Evolutionary conservation across 2,113 vertebrate genomes (phyloP).

Genomic region (Brachyhypopomus occidentalis): DNA sequence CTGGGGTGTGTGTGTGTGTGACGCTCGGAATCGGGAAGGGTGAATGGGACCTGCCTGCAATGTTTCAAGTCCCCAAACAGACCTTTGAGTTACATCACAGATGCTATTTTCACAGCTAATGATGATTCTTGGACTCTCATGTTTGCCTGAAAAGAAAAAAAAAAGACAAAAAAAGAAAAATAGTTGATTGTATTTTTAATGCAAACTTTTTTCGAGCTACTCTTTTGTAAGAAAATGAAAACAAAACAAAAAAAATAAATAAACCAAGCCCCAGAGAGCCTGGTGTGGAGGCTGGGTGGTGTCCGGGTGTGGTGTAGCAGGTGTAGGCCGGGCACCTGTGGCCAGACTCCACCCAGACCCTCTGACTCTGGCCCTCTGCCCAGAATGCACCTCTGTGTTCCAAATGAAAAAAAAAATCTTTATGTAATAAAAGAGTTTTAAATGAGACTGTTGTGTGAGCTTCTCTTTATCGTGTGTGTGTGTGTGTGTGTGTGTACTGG

Average conservation of each 20-base stretch:
- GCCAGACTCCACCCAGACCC: slow-evolving; percentile 50
- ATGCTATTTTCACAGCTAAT: slow-evolving; percentile 77
- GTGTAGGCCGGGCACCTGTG: slow-evolving; percentile 47
- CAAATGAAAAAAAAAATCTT: slow-evolving; percentile 67
- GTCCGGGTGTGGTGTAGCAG: slow-evolving; percentile 36
- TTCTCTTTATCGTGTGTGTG: neutral
- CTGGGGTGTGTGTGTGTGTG: slow-evolving; percentile 8
- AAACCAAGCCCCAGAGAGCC: slow-evolving; percentile 56
- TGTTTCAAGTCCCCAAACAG: slow-evolving; percentile 59
- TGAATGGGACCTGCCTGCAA: slow-evolving; percentile 69
- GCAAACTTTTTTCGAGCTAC: slow-evolving; percentile 73
- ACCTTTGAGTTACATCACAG: slow-evolving; percentile 75
- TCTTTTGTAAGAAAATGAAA: slow-evolving; percentile 71
- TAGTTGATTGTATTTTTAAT: slow-evolving; percentile 77
- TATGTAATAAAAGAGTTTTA: slow-evolving; percentile 78
- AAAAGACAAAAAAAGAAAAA: slow-evolving; percentile 57
- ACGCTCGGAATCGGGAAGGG: slow-evolving; percentile 18
- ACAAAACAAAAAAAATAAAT: slow-evolving; percentile 43
- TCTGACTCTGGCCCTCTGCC: slow-evolving; percentile 66
- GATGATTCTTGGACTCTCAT: slow-evolving; percentile 65
- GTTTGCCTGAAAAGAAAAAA: slow-evolving; percentile 72
- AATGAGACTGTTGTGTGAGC: slow-evolving; percentile 56
- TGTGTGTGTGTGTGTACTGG: neutral
- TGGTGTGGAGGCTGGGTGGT: slow-evolving; percentile 52
- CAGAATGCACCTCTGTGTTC: slow-evolving; percentile 80